Base-by-base conservation (phyloP, 2,797 vertebrate genomes). In the Sebastes umbrosus region DNA sequence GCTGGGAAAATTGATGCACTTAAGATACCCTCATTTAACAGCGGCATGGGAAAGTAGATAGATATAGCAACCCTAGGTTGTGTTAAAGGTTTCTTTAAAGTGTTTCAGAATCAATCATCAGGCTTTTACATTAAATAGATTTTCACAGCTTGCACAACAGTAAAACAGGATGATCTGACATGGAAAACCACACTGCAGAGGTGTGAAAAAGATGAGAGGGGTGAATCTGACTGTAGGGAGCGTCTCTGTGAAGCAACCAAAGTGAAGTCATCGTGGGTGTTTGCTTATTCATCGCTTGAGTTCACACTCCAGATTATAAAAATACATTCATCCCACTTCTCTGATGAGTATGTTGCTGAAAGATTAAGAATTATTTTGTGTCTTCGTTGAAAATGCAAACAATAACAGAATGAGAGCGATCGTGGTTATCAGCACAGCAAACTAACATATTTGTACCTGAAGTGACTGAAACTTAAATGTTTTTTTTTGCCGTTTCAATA, bases 1-100 rank as follows among this genome's bases (percentile, higher is more conserved):
- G 27, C 29, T 32, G 57, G 77, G 89, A 72, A 93, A 93, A 80
- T 79, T 78, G 75, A 90, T 77, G 83, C 79, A 77, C 72, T 88
- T 65, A 86, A 85, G 86, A 88, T 67, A 64, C 68, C 79, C 58
- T 85, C 54, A 59, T 82, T 92, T 67, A 88, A 82, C 57, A 55
- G 67, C 73, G 64, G 77, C 69, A 24, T 58, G 69, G 66, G 66
- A 83, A 76, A 86, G 63, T 31, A 20, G 52, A 29, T 39, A 20
- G 14, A 25, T 22, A 24, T 2, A n/a, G 27, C 14, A 46, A 46
- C 6, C 12, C 7, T 8, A 3, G 10, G 55, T 64, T 5, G 66
- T 50, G 63, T 69, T 76, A n/a, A 24, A 29, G 13, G 36, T 65
- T 72, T 60, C 50, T 52, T 59, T 34, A 6, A 50, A 69, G 57